A percentile compares a stretch with the other conserved stretches of the same genome.
These are phyloP conservation scores for Acrossocheilus wenchowensis DNA, from an alignment of 2,797 vertebrate genomes.

Conservation along the genomic window DNA sequence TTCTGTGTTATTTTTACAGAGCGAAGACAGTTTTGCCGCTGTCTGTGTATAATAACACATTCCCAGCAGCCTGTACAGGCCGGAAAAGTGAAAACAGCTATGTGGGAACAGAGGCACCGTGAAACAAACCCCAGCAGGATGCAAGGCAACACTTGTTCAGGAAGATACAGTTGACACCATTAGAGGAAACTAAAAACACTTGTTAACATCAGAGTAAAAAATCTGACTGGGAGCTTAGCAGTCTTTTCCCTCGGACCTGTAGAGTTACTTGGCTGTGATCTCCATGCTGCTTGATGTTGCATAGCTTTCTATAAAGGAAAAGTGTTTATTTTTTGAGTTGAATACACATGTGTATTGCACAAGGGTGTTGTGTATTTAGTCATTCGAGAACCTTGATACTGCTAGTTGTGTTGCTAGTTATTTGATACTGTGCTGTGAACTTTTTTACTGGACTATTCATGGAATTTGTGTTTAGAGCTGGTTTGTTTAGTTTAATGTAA, in stretches of 20 bases:
- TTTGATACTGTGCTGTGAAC: constrained; percentile 13
- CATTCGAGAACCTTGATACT: constrained; percentile 6
- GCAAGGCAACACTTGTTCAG: constrained; percentile 18
- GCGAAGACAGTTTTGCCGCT: not conserved
- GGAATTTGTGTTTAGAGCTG: not conserved
- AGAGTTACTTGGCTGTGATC: constrained; percentile 15
- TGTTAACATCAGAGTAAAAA: constrained; percentile 23
- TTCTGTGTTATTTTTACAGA: not conserved
- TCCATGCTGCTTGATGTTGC: not conserved
- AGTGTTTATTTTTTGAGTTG: constrained; percentile 24
- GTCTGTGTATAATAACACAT: not conserved
- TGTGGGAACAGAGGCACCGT: constrained; percentile 11
- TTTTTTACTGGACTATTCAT: constrained; percentile 1
- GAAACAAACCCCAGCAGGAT: constrained; percentile 26
- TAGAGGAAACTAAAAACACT: constrained; percentile 24
- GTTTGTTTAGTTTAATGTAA: constrained; percentile 6
- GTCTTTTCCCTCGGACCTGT: constrained; percentile 6
- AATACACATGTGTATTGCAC: constrained; percentile 22
- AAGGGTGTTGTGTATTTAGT: constrained; percentile 22
- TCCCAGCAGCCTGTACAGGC: constrained; percentile 4
- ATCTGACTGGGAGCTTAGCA: not conserved
- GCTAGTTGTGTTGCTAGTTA: not conserved
- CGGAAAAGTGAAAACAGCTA: constrained; percentile 15
- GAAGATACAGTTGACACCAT: constrained; percentile 32
- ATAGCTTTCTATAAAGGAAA: constrained; percentile 2